Base-by-base conservation (phyloP, 1,140 invertebrate genomes). In the Drosophila orosa region DNA sequence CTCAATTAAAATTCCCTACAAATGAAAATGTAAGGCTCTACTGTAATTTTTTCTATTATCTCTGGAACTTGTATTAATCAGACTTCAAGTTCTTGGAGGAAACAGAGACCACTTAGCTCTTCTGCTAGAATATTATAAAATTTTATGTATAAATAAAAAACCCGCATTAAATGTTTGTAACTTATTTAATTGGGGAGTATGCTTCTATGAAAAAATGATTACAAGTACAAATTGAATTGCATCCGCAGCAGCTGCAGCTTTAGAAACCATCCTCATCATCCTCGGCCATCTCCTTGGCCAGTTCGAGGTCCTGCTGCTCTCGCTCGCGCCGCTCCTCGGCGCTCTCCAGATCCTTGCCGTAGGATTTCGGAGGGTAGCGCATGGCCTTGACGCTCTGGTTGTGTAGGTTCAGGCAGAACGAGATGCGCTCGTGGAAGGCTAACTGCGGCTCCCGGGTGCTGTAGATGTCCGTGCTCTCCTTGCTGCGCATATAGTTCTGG, bases 351-450 rank as follows among this genome's bases (percentile, higher is more conserved):
- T 99, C 98, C 92, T 99, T 99, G 4, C 98, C 98, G 93, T 99
- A 99, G 0, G 98, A 98, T 92, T 99, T 99, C 3, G 98, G 98
- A 31, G 99, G 99, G 93, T 99, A 99, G 68, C 99, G 94, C 98
- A 99, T 99, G 0, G 99, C 99, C 93, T 99, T 98, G 0, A 98
- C 97, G 93, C 96, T 99, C 92, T 99, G 98, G 93, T 99, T 99
- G 89, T 99, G 98, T 60, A 99, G 95, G 90, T 99, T 98, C 25
- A 99, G 93, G 91, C 99, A 99, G 90, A 99, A 99, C 9, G 97
- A 97, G 80, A 99, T 99, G 75, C 99, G 95, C 90, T 99, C 97
- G 93, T 99, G 98, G 92, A 99, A 99, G 73, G 98, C 98, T 47
- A 98, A 93, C 89, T 99, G 96, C 0, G 99, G 99, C 92, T 99